These are phyloP conservation scores for Siderastrea radians DNA, from an alignment of 92 coral and sea anemone genomes.

Conservation along the genomic window DNA sequence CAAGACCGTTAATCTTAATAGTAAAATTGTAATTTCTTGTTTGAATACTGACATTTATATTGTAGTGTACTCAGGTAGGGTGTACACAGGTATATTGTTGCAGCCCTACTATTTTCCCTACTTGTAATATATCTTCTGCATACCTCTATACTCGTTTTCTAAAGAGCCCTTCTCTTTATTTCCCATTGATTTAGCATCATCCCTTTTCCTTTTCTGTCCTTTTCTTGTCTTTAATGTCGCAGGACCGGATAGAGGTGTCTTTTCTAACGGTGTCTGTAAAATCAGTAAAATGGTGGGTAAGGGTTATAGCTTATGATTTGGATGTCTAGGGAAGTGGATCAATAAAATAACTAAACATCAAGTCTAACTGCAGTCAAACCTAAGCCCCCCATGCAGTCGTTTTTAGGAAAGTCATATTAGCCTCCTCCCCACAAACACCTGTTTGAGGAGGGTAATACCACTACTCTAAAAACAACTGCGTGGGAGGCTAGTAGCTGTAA, in stretches of 20 bases:
- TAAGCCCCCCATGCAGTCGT: no score
- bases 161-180: not conserved
- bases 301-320: not conserved
- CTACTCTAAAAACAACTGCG: no score
- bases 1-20: no score
- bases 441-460: no score
- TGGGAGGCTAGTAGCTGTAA: no score
- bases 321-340: not conserved
- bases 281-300: not conserved
- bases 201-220: constrained; percentile 16
- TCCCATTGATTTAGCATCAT: not conserved
- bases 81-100: no score
- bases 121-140: not conserved
- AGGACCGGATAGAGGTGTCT: constrained; percentile 52
- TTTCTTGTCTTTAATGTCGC: constrained; percentile 25
- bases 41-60: no score
- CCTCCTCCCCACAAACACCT: no score
- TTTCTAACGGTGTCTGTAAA: not conserved
- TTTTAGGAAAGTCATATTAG: no score
- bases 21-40: no score
- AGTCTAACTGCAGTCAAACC: not conserved
- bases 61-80: no score
- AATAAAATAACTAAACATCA: not conserved
- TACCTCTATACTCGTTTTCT: constrained; percentile 41
- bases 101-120: no score